Evolutionary conservation across 2,888 invertebrate species (phyloP), one percentile per base, ranked within the genome.

Genomic region (Drepana falcataria): DNA sequence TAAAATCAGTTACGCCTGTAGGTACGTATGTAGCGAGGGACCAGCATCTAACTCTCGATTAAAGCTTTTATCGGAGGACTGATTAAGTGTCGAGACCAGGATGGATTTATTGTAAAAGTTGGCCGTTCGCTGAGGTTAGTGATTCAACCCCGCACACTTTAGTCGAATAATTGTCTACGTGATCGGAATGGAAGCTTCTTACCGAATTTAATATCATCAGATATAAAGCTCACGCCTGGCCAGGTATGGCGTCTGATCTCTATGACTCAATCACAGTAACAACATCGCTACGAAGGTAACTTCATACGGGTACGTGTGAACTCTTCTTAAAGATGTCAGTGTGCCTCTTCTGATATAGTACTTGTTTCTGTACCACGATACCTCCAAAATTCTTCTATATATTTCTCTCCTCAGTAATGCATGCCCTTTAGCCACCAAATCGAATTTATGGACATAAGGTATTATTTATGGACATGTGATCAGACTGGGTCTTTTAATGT

Each of bases 71-170:
- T 89, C 87, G 83, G 80, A 79, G 82, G 83, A 84, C 88, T 89
- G 90, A 90, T 90, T 91, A 91, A 90, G 88, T 91, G 89, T 89
- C 88, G 88, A 87, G 83, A 80, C 81, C 77, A 75, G 82, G 87
- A 89, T 86, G 87, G 88, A 89, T 90, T 91, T 90, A 91, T 91
- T 90, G 89, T 90, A 87, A 91, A 91, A 91, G 90, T 91, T 90
- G 79, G 85, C 79, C 87, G 85, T 88, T 87, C 87, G 74, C 76
- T 81, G 85, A 87, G 87, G 87, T 86, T 87, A 89, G 89, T 88
- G 88, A 89, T 89, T 89, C 87, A 85, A 86, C 85, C 83, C 85
- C 82, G 87, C 88, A 84, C 89, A 86, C 90, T 89, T 87, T 84
- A 87, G 83, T 84, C 85, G 88, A 87, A 91, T 90, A 90, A 91